phyloP scores from a whole-genome alignment of 1,140 invertebrate genomes.

The Formica selysi region DNA sequence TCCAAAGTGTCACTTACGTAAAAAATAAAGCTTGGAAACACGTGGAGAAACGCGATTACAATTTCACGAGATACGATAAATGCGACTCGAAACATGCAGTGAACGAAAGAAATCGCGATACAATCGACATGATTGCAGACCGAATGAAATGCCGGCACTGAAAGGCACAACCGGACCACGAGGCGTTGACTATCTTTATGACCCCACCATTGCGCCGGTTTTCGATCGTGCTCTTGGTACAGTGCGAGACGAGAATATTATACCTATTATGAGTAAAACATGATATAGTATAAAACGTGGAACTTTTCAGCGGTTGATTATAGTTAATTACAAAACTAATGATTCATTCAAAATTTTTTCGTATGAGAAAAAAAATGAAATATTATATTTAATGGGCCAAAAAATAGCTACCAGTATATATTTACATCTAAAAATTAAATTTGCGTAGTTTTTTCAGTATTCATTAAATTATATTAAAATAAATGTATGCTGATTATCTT shows the following conservation, averaged over 20 bases:
- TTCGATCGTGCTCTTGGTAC: constrained; percentile 36
- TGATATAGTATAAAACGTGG: background rate
- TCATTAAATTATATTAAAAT: background rate
- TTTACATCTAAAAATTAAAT: background rate
- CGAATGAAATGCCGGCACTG: constrained; percentile 70
- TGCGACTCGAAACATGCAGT: background rate
- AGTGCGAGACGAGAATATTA: constrained; percentile 7
- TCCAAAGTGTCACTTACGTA: constrained; percentile 13
- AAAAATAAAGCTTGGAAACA: background rate
- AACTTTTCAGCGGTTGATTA: background rate
- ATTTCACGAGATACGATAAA: constrained; percentile 4
- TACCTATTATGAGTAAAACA: background rate
- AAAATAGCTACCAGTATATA: background rate
- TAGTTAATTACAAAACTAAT: no score
- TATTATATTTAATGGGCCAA: background rate
- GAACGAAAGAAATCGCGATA: constrained; percentile 9
- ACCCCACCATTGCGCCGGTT: constrained; percentile 62
- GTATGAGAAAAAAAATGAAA: background rate
- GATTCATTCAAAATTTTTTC: background rate
- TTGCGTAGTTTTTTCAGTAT: background rate
- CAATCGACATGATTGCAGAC: constrained; percentile 41
- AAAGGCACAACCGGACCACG: constrained; percentile 68
- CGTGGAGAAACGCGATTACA: background rate
- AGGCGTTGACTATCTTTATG: constrained; percentile 70
- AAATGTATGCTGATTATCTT: background rate